Evolutionary conservation across 1,140 invertebrate species (phyloP).

Genomic region (Hesperophylax magnus): DNA sequence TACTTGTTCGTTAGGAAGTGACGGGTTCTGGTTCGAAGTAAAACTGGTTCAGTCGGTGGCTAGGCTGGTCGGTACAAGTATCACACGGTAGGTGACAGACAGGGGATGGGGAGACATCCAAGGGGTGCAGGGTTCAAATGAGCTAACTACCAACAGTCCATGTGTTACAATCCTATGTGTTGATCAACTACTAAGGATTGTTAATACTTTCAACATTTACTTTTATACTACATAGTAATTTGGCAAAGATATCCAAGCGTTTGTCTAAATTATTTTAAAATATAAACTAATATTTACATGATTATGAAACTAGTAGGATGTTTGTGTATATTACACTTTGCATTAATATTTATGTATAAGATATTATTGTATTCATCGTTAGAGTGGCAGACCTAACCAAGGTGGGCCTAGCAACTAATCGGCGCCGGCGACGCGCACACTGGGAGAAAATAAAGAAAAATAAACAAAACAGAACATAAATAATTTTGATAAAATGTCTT

Average conservation of each 20-base stretch:
- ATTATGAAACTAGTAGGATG: conserved; percentile 27
- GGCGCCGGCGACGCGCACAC: conserved; percentile 18
- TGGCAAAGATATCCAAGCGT: conserved; percentile 35
- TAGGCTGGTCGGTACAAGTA: not conserved
- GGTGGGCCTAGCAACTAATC: not conserved
- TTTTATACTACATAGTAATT: conserved; percentile 26
- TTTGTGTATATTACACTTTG: conserved; percentile 29
- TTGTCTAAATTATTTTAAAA: conserved; percentile 20
- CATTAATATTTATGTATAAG: conserved; percentile 2
- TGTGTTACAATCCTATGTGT: not conserved
- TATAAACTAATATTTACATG: conserved; percentile 4
- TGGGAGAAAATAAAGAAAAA: conserved; percentile 45
- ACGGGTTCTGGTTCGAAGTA: not conserved
- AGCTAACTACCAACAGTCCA: conserved; percentile 8
- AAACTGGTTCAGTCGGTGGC: not conserved
- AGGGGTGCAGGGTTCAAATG: conserved; percentile 8
- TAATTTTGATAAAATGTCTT: conserved; percentile 57
- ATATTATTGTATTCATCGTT: conserved; percentile 2
- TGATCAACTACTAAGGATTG: not conserved
- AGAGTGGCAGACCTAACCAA: not conserved
- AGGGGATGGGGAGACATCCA: not conserved
- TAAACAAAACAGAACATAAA: conserved; percentile 54
- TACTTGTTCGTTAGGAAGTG: not conserved
- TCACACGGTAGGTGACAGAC: not conserved
- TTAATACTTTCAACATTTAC: conserved; percentile 15